A percentile compares a stretch with the other conserved stretches of the same genome.
These are phyloP conservation scores for Mormyrops boulengeri DNA, from an alignment of 2,797 vertebrate species.

Conservation along the genomic window DNA sequence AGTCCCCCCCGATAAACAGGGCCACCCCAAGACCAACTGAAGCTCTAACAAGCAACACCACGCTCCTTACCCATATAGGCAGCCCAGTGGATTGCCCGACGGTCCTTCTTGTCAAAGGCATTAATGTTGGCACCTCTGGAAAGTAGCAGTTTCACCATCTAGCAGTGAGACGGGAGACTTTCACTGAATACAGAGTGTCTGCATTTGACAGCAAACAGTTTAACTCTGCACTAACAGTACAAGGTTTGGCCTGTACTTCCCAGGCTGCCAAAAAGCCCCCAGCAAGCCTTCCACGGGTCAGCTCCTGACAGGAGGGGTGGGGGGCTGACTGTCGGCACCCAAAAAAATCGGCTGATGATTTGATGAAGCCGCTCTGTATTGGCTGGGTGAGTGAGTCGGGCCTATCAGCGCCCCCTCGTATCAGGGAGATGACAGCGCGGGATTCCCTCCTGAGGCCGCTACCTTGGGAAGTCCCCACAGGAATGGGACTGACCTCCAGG, in stretches of 20 bases:
- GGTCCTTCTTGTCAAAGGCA: constrained; percentile 97
- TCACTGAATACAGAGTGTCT: neutral
- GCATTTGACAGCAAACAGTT: neutral
- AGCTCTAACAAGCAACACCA: neutral
- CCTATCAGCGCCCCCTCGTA: neutral
- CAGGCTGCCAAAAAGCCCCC: neutral
- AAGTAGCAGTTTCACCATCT: constrained; percentile 95
- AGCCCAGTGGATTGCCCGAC: constrained; percentile 95
- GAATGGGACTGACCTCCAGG: constrained; percentile 68
- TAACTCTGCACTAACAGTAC: neutral
- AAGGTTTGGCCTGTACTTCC: neutral
- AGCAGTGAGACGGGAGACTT: constrained; percentile 15
- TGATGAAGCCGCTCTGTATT: neutral
- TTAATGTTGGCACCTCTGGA: constrained; percentile 98
- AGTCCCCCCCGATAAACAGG: neutral
- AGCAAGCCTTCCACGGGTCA: neutral
- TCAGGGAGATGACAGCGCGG: neutral
- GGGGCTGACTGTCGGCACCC: neutral
- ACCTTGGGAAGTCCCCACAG: neutral
- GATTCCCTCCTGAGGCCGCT: neutral
- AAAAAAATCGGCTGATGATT: neutral
- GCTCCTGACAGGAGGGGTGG: neutral
- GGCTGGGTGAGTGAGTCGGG: neutral
- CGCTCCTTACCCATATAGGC: constrained; percentile 89
- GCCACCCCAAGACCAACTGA: neutral